Conservation (phyloP, 2,113 vertebrate genomes). For the Grus americana region DNA sequence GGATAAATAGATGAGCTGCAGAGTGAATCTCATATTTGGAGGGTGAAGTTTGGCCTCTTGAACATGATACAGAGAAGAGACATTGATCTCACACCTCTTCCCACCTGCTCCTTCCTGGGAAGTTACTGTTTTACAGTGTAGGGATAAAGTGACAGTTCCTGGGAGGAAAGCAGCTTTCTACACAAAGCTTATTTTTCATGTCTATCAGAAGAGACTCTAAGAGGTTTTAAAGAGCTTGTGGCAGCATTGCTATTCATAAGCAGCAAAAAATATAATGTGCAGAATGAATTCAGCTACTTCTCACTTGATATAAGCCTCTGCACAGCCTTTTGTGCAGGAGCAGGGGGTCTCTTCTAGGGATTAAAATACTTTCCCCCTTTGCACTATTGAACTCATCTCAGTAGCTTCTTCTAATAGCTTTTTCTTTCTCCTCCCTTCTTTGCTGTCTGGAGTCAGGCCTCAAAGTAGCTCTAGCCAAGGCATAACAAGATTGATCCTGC, state of each 20-base stretch:
- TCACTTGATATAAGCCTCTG: background rate
- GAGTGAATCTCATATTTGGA: background rate
- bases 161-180: background rate
- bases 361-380: constrained; percentile 25
- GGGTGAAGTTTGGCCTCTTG: background rate
- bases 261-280: background rate
- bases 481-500: background rate
- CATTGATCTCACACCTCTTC: background rate
- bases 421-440: background rate
- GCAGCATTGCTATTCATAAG: background rate
- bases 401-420: background rate
- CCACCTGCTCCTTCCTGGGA: background rate
- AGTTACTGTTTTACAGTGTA: background rate
- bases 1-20: background rate
- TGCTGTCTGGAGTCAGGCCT: background rate
- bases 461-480: background rate
- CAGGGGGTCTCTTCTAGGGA: background rate
- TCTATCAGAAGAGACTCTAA: background rate
- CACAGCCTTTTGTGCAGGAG: background rate
- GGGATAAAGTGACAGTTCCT: background rate
- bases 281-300: background rate
- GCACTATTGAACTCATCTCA: background rate
- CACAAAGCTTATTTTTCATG: background rate
- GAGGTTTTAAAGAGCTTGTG: background rate
- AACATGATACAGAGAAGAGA: background rate